Evolutionary conservation across 2,888 invertebrate species (phyloP).

Genomic region (Netelia virgata): DNA sequence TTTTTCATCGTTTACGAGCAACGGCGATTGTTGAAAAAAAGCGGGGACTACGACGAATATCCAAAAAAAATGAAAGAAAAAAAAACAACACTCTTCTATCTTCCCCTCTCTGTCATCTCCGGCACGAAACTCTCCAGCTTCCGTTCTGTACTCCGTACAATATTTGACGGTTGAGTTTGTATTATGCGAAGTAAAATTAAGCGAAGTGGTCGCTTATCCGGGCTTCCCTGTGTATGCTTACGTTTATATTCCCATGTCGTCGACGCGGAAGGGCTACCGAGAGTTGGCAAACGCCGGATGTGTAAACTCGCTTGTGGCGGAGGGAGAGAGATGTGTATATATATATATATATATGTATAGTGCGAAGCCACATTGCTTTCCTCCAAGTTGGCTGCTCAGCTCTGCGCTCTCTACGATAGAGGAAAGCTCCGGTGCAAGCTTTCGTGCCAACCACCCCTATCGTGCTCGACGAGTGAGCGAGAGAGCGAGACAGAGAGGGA

Average conservation of each 20-base stretch:
- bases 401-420: constrained; percentile 16
- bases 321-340: background rate
- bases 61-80: too few species aligned
- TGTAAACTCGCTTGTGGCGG: constrained; percentile 35
- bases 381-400: constrained; percentile 43
- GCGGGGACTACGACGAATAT: too few species aligned
- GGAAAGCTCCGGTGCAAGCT: constrained; percentile 26
- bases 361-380: background rate
- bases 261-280: constrained; percentile 44
- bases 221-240: constrained; percentile 37
- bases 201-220: constrained; percentile 60
- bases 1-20: too few species aligned
- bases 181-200: constrained; percentile 57
- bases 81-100: background rate
- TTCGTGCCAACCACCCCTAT: constrained; percentile 32
- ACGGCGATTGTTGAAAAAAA: too few species aligned
- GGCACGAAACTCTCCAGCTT: constrained; percentile 14
- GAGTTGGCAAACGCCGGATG: constrained; percentile 65
- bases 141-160: constrained; percentile 16
- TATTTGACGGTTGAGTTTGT: constrained; percentile 36
- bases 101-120: constrained; percentile 6
- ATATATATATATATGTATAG: background rate
- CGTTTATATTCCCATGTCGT: constrained; percentile 52
- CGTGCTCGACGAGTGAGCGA: background rate
- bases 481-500: background rate